A percentile compares a stretch with the other conserved stretches of the same genome.
Conservation (phyloP, 2,797 vertebrate species). For the Toxotes lorentzi region DNA sequence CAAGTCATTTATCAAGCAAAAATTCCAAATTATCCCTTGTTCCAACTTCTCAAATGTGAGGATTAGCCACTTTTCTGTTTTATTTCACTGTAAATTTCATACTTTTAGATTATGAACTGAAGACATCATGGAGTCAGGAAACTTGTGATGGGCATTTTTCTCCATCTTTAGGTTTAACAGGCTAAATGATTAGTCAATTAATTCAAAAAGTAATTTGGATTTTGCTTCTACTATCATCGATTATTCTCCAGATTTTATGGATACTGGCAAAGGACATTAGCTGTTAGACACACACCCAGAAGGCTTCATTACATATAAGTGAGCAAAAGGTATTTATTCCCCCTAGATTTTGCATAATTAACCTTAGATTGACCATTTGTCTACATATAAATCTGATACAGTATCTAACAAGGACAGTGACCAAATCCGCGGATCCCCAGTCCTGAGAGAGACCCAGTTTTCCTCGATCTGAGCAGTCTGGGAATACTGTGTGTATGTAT, state of each 20-base stretch:
- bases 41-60: no score
- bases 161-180: not conserved
- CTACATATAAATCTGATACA: slow-evolving; percentile 33
- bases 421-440: slow-evolving; percentile 30
- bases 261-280: slow-evolving; percentile 20
- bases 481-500: slow-evolving; percentile 41
- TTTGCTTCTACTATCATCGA: not conserved
- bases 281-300: slow-evolving; percentile 4
- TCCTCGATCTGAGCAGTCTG: slow-evolving; percentile 22
- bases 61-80: no score
- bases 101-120: not conserved
- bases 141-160: not conserved
- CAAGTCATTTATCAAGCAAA: not conserved
- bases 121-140: not conserved
- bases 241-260: slow-evolving; percentile 20
- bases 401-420: slow-evolving; percentile 12
- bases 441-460: slow-evolving; percentile 33
- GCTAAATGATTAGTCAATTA: slow-evolving; percentile 2
- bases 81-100: not conserved
- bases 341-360: slow-evolving; percentile 9
- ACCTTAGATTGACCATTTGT: slow-evolving; percentile 22
- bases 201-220: slow-evolving; percentile 2
- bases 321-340: not conserved
- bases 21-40: not conserved
- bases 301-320: slow-evolving; percentile 4